phyloP scores from a whole-genome alignment of 2,113 vertebrate genomes.

The Sylvilagus bachmani region DNA sequence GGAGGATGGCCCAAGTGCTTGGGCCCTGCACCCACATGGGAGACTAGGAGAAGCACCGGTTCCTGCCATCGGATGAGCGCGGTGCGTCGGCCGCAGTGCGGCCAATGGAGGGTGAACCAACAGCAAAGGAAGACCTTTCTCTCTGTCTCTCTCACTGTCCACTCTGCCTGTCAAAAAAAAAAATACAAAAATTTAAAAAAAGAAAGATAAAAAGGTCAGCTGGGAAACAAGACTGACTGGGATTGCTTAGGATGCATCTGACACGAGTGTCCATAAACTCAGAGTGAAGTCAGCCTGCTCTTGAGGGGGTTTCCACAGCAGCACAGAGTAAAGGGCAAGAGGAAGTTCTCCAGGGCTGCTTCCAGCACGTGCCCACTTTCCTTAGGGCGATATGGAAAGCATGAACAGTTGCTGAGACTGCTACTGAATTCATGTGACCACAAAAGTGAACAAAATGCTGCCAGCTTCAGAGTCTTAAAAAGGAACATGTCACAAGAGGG shows the following conservation, averaged over 20 bases:
- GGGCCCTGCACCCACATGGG: too few relatives aligned
- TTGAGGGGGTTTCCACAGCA: background rate
- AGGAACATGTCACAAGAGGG: background rate
- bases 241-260: background rate
- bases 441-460: conserved; percentile 45
- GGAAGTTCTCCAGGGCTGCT: background rate
- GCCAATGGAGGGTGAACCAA: too few relatives aligned
- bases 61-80: too few relatives aligned
- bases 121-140: too few relatives aligned
- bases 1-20: too few relatives aligned
- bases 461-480: conserved; percentile 43
- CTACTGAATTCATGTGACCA: conserved; percentile 47
- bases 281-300: background rate
- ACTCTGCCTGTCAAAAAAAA: too few relatives aligned
- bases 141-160: too few relatives aligned
- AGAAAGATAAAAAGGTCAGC: background rate
- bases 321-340: background rate
- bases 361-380: background rate
- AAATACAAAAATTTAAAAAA: too few relatives aligned
- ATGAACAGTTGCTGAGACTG: background rate
- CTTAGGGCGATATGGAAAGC: background rate
- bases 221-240: background rate
- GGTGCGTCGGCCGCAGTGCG: too few relatives aligned
- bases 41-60: too few relatives aligned
- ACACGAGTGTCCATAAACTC: background rate